Base-by-base conservation (phyloP, 2,888 invertebrate genomes). In the Diachrysia chrysitis region DNA sequence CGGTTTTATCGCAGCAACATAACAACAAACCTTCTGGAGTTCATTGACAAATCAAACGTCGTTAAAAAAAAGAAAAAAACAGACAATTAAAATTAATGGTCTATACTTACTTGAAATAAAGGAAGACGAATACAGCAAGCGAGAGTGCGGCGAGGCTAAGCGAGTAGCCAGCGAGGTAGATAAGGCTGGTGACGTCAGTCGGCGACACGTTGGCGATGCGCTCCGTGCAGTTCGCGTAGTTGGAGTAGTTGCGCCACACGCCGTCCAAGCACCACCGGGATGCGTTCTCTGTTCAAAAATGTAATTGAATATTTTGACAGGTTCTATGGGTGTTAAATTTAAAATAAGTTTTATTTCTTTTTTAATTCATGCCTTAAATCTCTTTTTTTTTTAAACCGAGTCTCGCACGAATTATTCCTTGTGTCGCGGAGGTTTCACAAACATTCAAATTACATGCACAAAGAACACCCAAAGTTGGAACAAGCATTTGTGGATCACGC, bases 51-150 rank as follows among this genome's bases (percentile, higher is more conserved):
- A 9, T 1, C 10, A 32, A 10, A 32, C 10, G 10, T 32, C 42
- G n/a, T n/a, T n/a, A n/a, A n/a, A n/a, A n/a, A n/a, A n/a, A n/a
- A n/a, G n/a, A n/a, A n/a, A n/a, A n/a, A n/a, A n/a, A 42, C 42
- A n/a, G 16, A 42, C 4, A 32, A 10, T 9, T 32, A 25, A 25
- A 5, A 25, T 3, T 25, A 25, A 25, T 25, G 25, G n/a, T 0
- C 2, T n/a, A n/a, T 7, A 76, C 98, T 97, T 94, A 98, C 98
- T 98, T 98, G 96, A 98, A 98, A 91, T 98, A 98, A 72, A 98
- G 94, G 93, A 98, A 98, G 81, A 99, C 98, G 90, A 97, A 96
- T 81, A 98, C 97, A 29, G 98, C 98, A 67, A 98, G 95, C 57
- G 97, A 96, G 65, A 98, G 96, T 14, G 98, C 98, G 59, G 98